Evolutionary conservation across 1,140 invertebrate genomes (phyloP).

Genomic region (Drosophila prosaltans): DNA sequence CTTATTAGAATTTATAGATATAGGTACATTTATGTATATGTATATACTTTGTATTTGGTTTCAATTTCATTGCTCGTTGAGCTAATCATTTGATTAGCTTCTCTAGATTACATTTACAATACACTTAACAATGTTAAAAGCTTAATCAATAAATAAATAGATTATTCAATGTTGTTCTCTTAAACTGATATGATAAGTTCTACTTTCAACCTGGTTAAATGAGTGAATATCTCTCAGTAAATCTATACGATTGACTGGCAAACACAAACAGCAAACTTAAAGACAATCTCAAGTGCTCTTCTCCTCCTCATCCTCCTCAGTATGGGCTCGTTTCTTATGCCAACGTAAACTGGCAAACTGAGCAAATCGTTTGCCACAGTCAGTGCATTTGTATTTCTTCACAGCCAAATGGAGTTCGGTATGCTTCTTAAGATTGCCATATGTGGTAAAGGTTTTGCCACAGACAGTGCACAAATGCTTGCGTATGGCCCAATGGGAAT

Average conservation of each 20-base stretch:
- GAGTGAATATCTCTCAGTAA: slow-evolving; percentile 15
- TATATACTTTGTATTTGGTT: slow-evolving; percentile 7
- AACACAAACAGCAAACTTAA: slow-evolving; percentile 31
- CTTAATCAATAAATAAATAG: slow-evolving; percentile 45
- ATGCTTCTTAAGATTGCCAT: slow-evolving; percentile 77
- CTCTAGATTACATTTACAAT: slow-evolving; percentile 39
- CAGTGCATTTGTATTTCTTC: slow-evolving; percentile 75
- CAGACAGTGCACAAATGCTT: slow-evolving; percentile 78
- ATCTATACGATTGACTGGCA: slow-evolving; percentile 28
- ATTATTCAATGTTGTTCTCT: slow-evolving; percentile 50
- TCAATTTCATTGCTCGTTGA: slow-evolving; percentile 12
- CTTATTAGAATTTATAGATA: not conserved
- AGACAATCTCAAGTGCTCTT: slow-evolving; percentile 24
- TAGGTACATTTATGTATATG: not conserved
- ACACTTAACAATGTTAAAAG: slow-evolving; percentile 29
- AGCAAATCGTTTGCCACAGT: slow-evolving; percentile 68
- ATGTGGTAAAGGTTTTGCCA: slow-evolving; percentile 75
- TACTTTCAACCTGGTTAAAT: slow-evolving; percentile 1
- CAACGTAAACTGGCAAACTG: slow-evolving; percentile 77
- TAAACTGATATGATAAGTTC: slow-evolving; percentile 53
- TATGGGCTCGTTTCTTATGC: slow-evolving; percentile 64
- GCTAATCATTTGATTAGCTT: slow-evolving; percentile 48
- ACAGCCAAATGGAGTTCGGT: slow-evolving; percentile 70
- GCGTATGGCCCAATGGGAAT: slow-evolving; percentile 75
- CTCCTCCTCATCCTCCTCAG: slow-evolving; percentile 23